phyloP scores from a whole-genome alignment of 2,113 vertebrate genomes.

The Takifugu flavidus region DNA sequence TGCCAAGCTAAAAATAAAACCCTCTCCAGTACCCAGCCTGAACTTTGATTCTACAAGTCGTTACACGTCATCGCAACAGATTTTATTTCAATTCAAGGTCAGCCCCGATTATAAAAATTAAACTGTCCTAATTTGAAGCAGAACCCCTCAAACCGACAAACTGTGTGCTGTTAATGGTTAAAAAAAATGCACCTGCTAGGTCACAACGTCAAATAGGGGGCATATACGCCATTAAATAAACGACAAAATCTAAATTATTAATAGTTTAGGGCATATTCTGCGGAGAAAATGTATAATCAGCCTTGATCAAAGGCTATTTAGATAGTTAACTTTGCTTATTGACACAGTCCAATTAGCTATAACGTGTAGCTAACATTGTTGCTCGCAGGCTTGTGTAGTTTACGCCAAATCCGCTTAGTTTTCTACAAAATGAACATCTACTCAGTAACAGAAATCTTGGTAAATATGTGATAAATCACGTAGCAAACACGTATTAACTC shows the following conservation, averaged over 20 bases:
- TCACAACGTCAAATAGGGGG: not conserved
- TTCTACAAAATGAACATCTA: not conserved
- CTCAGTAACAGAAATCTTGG: not conserved
- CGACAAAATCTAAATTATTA: too few species aligned
- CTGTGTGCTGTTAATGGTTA: too few species aligned
- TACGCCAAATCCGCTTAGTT: not conserved
- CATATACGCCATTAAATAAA: too few species aligned
- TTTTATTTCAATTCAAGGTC: too few species aligned
- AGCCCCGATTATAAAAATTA: too few species aligned
- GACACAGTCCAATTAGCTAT: slow-evolving; percentile 5
- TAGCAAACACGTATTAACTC: rapidly evolving
- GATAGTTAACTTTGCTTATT: slow-evolving; percentile 11
- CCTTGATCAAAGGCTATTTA: not conserved
- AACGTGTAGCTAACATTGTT: slow-evolving; percentile 12
- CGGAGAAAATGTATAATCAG: not conserved
- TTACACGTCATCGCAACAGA: too few species aligned
- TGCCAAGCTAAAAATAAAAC: too few species aligned
- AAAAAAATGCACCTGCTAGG: not conserved
- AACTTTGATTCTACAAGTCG: too few species aligned
- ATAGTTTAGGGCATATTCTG: not conserved
- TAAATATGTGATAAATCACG: not conserved
- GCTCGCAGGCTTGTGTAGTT: not conserved
- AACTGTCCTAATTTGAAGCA: too few species aligned
- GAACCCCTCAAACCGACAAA: too few species aligned
- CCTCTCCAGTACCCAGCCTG: too few species aligned